Conservation (phyloP, 2,888 invertebrate species). For the Ormyrus rosae region DNA sequence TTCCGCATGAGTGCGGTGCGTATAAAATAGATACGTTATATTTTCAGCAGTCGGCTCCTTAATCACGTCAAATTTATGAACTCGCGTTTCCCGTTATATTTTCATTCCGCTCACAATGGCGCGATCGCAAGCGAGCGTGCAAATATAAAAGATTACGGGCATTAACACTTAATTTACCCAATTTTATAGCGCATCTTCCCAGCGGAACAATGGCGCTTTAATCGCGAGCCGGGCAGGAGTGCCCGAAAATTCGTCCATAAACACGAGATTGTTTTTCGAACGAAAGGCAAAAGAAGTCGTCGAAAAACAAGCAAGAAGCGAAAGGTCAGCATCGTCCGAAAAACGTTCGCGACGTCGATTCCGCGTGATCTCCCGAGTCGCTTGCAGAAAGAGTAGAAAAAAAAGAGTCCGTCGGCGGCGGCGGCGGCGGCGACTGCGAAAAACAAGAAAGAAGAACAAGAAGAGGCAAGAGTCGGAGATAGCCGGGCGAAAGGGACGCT, state of each 20-base stretch:
- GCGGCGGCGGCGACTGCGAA: neutral
- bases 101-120: neutral
- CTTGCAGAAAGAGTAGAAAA: neutral
- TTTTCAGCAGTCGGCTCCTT: neutral
- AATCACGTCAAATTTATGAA: slow-evolving; percentile 21
- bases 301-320: too few species aligned
- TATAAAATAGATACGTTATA: neutral
- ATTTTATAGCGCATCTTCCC: too few species aligned
- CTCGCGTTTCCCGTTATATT: slow-evolving; percentile 6
- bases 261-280: too few species aligned
- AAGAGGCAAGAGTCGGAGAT: neutral
- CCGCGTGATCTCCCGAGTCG: neutral
- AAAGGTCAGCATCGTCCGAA: too few species aligned
- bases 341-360: too few species aligned
- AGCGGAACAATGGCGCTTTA: too few species aligned
- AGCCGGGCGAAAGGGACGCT: neutral
- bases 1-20: neutral
- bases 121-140: too few species aligned
- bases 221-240: too few species aligned
- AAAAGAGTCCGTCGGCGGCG: slow-evolving; percentile 2
- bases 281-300: too few species aligned
- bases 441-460: neutral
- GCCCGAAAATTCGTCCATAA: too few species aligned
- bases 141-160: too few species aligned
- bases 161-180: too few species aligned